Percentiles rank a stretch among this genome's conserved stretches.
phyloP scores from a whole-genome alignment of 2,113 vertebrate genomes.

The Poeciliopsis retropinna region DNA sequence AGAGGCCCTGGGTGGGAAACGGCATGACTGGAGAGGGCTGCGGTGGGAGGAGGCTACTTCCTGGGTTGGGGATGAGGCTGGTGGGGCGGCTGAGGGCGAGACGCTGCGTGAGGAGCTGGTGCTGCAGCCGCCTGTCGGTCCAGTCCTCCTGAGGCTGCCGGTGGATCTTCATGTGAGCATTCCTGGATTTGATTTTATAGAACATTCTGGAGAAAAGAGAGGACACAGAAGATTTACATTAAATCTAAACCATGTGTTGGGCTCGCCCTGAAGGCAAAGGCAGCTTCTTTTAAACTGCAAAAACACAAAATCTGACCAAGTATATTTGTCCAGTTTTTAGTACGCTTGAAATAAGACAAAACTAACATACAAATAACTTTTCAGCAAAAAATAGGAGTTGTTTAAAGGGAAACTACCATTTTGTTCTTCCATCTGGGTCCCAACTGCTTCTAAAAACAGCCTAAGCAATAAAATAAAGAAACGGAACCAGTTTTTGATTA shows the following conservation, averaged over 20 bases:
- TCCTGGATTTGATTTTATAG: slow-evolving; percentile 85
- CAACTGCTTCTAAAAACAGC: no score
- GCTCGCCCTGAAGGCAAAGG: slow-evolving; percentile 17
- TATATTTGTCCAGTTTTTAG: no score
- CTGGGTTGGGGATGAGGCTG: slow-evolving; percentile 57
- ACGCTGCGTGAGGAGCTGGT: slow-evolving; percentile 64
- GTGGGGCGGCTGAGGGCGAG: slow-evolving; percentile 54
- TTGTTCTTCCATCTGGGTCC: no score
- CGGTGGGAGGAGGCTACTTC: slow-evolving; percentile 36
- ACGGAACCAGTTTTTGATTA: no score
- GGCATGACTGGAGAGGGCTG: slow-evolving; percentile 34
- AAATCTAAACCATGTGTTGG: slow-evolving; percentile 49
- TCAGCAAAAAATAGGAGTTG: no score
- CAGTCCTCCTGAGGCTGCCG: slow-evolving; percentile 80
- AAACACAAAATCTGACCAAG: no score
- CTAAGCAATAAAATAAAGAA: no score
- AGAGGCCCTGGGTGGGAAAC: slow-evolving; percentile 41
- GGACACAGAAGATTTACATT: neutral
- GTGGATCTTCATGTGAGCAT: slow-evolving; percentile 88
- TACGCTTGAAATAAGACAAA: no score
- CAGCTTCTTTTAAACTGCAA: neutral
- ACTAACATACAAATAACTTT: no score
- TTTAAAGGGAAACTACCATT: no score
- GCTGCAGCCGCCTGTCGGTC: slow-evolving; percentile 70
- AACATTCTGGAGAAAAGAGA: slow-evolving; percentile 75